Base-by-base conservation (phyloP, 1,140 invertebrate species). In the Hyposmocoma kahamanoa region DNA sequence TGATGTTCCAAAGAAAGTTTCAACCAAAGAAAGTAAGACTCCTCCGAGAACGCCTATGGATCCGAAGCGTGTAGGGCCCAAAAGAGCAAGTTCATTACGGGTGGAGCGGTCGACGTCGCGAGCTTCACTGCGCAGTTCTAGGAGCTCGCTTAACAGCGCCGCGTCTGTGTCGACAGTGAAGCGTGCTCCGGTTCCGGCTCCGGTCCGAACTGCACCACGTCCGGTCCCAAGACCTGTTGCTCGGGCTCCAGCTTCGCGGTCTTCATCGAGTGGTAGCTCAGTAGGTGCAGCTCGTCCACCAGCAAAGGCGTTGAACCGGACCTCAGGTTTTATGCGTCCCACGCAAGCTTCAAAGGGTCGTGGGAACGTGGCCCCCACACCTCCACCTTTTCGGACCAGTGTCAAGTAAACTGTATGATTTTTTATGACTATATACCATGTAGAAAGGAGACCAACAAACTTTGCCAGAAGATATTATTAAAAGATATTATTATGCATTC, bases 81-180 rank as follows among this genome's bases (percentile, higher is more conserved):
- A 81, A 53, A 54, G 81, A 30, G 62, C 70, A 1, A 82, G 55
- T 52, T 80, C 79, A 1, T 67, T 85, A 19, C 64, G 79, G 46
- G 82, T 84, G 4, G 82, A 85, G 42, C 65, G 82, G 50, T 85
- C 80, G 0, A 66, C 78, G 0, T 85, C 82, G 10, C 84, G 92
- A 11, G 92, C 92, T 22, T 95, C 94, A 50, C 76, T 96, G 8
- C 88, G 93, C 0, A 94, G 93, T 56, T 96, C 94, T 0, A 86
- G 92, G 3, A 95, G 93, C 59, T 95, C 94, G 0, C 84, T 96
- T 19, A 95, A 94, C 61, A 95, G 93, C 69, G 90, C 92, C 0
- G 91, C 91, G 0, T 95, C 94, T 3, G 92, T 94, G 0, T 92
- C 92, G 58, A 95, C 93, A 0, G 93, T 95, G 0, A 88, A 92